Percentiles rank a stretch among this genome's conserved stretches.
phyloP scores from a whole-genome alignment of 1,140 invertebrate species.

The Drosophila tristis region DNA sequence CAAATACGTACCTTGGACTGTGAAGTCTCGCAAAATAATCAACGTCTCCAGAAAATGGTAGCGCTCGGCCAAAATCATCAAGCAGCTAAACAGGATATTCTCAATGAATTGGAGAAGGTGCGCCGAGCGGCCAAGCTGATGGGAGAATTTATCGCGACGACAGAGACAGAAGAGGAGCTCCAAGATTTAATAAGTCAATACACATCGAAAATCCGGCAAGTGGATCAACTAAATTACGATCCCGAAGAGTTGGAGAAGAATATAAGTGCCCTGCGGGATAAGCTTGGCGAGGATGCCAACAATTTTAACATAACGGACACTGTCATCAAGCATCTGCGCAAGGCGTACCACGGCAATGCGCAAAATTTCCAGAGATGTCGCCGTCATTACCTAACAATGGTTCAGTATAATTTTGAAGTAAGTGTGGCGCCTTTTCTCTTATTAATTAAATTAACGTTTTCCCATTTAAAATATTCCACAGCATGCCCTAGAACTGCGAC shows the following conservation, averaged over 20 bases:
- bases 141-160: constrained; percentile 59
- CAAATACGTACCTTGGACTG: constrained; percentile 54
- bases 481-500: constrained; percentile 53
- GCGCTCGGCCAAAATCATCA: constrained; percentile 26
- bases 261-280: constrained; percentile 17
- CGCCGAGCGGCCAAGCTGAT: constrained; percentile 38
- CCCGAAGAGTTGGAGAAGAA: constrained; percentile 41
- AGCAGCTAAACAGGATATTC: constrained; percentile 15
- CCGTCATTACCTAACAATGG: constrained; percentile 64
- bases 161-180: constrained; percentile 47
- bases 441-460: not conserved
- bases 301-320: constrained; percentile 15
- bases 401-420: constrained; percentile 63
- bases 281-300: constrained; percentile 9
- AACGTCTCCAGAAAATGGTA: constrained; percentile 41
- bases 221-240: constrained; percentile 46
- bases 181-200: constrained; percentile 53
- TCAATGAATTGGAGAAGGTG: constrained; percentile 33
- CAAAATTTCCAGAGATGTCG: constrained; percentile 55
- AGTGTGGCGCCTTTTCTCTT: not conserved
- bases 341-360: constrained; percentile 50
- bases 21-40: constrained; percentile 52
- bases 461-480: constrained; percentile 1
- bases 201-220: constrained; percentile 63
- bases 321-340: constrained; percentile 51